Base-by-base conservation (phyloP, 2,888 invertebrate genomes). In the Leptinotarsa peninsularis region DNA sequence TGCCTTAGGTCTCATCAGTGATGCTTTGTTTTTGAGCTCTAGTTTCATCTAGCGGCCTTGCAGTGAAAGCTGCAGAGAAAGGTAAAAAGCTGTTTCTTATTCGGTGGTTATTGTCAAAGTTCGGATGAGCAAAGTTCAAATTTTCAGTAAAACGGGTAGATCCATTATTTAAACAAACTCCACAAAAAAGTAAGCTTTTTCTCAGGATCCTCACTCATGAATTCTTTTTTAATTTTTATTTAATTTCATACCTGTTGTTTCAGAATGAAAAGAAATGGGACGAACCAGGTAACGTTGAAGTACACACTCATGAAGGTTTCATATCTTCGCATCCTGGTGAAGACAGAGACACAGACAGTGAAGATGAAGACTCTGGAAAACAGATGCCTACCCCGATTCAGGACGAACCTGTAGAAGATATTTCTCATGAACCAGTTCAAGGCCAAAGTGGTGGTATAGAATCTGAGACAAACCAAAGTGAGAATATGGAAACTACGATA, bases 291-390 rank as follows among this genome's bases (percentile, higher is more conserved):
- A 90, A 81, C 1, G 90, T 91, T 76, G 89, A 90, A 72, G 87
- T 88, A 14, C 89, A 89, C 66, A 89, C 89, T 74, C 92, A 93
- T 33, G 89, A 91, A 67, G 89, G 90, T 76, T 91, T 91, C 82
- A 90, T 92, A 71, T 91, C 93, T 0, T 89, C 91, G 63, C 93
- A 94, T 89, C 93, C 94, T 66, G 94, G 93, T 60, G 92, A 92
- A 81, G 91, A 90, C 76, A 88, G 91, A 49, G 91, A 91, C 77
- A 90, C 90, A 1, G 93, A 93, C 83, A 92, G 91, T 82, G 92
- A 93, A 83, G 91, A 92, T 79, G 91, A 83, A 76, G 79, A 81
- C 66, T 79, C 75, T 60, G 78, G 74, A 10, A 79, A 79, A 49
- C 86, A 86, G 74, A 63, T 84, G 49, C 88, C 88, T 13, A 83